phyloP scores from a whole-genome alignment of 2,888 invertebrate genomes.

The Catocala sponsa region DNA sequence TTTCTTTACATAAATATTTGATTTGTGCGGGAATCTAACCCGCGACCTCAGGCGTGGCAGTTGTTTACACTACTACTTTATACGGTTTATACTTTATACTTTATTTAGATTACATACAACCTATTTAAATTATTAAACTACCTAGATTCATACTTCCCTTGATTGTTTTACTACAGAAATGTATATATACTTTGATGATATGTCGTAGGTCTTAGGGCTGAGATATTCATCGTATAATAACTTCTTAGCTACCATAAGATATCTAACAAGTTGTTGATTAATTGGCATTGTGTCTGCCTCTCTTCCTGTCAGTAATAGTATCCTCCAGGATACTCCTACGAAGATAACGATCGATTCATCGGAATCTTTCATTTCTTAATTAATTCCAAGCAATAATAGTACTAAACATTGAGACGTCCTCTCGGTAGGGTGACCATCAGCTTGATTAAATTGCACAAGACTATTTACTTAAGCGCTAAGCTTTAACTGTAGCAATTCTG shows the following conservation, averaged over 20 bases:
- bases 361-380: conserved; percentile 37
- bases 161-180: too few species aligned
- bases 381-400: conserved; percentile 40
- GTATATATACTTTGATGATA: too few species aligned
- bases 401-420: conserved; percentile 35
- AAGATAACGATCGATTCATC: conserved; percentile 39
- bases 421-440: conserved; percentile 27
- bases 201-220: too few species aligned
- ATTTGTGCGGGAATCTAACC: too few species aligned
- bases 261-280: not conserved
- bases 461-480: not conserved
- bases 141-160: too few species aligned
- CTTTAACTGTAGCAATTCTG: not conserved
- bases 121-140: too few species aligned
- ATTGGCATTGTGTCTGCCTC: conserved; percentile 25
- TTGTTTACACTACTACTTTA: too few species aligned
- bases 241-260: not conserved
- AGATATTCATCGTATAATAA: not conserved
- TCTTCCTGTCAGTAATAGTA: conserved; percentile 40
- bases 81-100: too few species aligned
- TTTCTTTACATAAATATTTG: too few species aligned
- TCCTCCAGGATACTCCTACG: conserved; percentile 24
- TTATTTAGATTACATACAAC: too few species aligned
- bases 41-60: too few species aligned
- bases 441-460: conserved; percentile 5